Conservation (phyloP, 2,797 vertebrate species). For the Astyanax mexicanus region DNA sequence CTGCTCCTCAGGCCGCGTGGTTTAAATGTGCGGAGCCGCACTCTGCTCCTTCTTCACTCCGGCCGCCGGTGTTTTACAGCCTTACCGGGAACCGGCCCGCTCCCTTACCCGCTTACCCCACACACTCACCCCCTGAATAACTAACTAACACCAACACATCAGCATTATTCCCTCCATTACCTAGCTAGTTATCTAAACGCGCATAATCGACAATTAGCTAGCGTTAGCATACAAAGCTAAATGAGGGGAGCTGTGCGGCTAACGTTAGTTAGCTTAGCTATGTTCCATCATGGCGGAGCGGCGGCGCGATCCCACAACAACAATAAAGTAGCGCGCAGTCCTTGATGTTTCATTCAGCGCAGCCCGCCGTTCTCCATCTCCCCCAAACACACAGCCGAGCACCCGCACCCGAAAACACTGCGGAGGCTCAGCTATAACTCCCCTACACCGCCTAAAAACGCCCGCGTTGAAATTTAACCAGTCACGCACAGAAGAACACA, state of each 20-base stretch:
- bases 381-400: too few species aligned
- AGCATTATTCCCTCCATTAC: not conserved
- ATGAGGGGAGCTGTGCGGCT: too few species aligned
- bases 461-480: not conserved
- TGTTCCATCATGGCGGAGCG: slow-evolving; percentile 71
- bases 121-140: not conserved
- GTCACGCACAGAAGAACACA: slow-evolving; percentile 14
- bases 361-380: not conserved
- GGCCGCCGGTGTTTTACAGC: slow-evolving; percentile 5
- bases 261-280: not conserved
- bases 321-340: slow-evolving; percentile 59
- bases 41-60: slow-evolving; percentile 36
- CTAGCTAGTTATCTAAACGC: too few species aligned
- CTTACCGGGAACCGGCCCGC: too few species aligned
- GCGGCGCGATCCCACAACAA: slow-evolving; percentile 57
- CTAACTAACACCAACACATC: not conserved
- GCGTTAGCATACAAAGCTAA: slow-evolving; percentile 1
- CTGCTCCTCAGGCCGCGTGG: slow-evolving; percentile 80
- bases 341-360: slow-evolving; percentile 43
- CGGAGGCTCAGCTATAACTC: too few species aligned
- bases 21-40: slow-evolving; percentile 76
- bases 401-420: not conserved
- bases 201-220: slow-evolving; percentile 4
- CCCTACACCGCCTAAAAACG: too few species aligned
- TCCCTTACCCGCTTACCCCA: not conserved